Evolutionary conservation across 2,113 vertebrate genomes (phyloP), one percentile per base, ranked within the genome.

Genomic region (Ammodytes dubius): DNA sequence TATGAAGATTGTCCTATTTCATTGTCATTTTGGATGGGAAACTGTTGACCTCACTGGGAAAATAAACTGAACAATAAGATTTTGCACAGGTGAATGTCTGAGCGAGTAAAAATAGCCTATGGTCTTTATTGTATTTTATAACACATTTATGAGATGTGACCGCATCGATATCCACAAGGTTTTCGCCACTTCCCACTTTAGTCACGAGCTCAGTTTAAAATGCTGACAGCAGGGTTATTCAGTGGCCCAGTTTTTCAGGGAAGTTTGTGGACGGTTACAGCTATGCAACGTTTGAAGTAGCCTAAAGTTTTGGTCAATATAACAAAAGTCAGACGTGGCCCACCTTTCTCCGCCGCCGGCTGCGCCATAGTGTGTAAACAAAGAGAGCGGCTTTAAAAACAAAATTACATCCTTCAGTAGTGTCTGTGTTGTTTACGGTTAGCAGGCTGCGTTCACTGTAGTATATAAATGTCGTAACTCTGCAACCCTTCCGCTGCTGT

Each of bases 291-390:
- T 10, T 0, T 49, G 1, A 17, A 61, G 46, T 19, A 2, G 15
- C 46, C 27, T 2, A 4, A 39, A 0, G 2, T 14, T n/a, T 53
- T 7, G 15, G 3, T 12, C 43, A 69, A 12, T 15, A n/a, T 39
- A 66, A 4, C 6, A 8, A 4, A 1, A 46, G 2, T 12, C 14
- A 52, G 2, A 63, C 84, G 5, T 93, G 2, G 27, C 27, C 27
- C 27, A 94, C 94, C 93, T 86, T 75, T 85, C 66, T 94, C 93
- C 0, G 93, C 91, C 0, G 93, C 91, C 15, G 87, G 92, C 43
- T 88, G 77, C 7, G 72, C 74, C 94, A 94, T 94, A 0, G n/a
- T 82, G 68, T 71, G 0, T 13, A 9, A 5, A 63, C 4, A 57
- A 58, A 37, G 1, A n/a, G 13, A 14, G 40, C 8, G 3, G 9